Evolutionary conservation across 2,888 invertebrate genomes (phyloP), one percentile per base, ranked within the genome.

Genomic region (Onchidella celtica): DNA sequence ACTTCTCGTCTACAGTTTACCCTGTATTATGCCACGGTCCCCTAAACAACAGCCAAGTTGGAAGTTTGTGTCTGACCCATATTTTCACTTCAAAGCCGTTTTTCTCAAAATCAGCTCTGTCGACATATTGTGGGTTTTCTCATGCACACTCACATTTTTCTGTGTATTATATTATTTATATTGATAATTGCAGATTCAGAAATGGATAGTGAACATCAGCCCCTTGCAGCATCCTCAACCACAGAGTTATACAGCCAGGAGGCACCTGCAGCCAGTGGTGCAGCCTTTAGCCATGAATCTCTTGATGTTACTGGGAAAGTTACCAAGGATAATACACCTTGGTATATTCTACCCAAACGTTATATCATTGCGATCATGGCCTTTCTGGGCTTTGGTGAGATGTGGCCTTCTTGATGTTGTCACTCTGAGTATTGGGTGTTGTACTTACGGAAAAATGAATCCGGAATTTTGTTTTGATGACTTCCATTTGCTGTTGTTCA

Each of bases 281-380:
- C 80, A 29, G 79, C 84, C 0, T 85, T 84, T 75, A 83, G 83
- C 73, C 83, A 84, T 55, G 84, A 85, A 29, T 81, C 78, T 32
- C 69, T 68, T 61, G 86, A 85, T 36, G 72, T 77, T 9, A 77
- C 79, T 11, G 55, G 77, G 27, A 72, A 63, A 32, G 17, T 59
- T 3, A 9, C n/a, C 9, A 29, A 27, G 24, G 59, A 76, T 6
- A 34, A 55, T 11, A 61, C 63, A 2, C 55, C 66, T 9, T 82
- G 83, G 79, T 84, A 82, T 29, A 61, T 77, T 21, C 73, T 92
- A 34, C 92, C 93, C n/a, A 93, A 93, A 84, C 88, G 94, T 78
- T 93, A 94, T 83, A 85, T 93, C 73, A 89, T 94, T 17, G 93
- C 93, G 21, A 80, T 93, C 47, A 89, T 94, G 91, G 93, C 93